Conservation (phyloP, 2,888 invertebrate species). For the Tethea ocularis region DNA sequence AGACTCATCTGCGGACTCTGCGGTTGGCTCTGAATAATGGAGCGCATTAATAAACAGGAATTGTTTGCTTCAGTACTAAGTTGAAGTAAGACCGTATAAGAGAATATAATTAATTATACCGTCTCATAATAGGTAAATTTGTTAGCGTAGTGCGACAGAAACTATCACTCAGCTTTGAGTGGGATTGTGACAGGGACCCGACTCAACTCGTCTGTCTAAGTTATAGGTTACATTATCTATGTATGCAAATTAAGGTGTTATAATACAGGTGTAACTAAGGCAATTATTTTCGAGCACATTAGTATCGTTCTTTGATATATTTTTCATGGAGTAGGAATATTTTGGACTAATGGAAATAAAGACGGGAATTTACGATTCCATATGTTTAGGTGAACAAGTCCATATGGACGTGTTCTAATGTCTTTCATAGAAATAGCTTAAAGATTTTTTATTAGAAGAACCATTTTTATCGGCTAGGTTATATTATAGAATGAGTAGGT, state of each 20-base stretch:
- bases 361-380: no score
- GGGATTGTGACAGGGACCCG: slow-evolving; percentile 35
- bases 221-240: slow-evolving; percentile 20
- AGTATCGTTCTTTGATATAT: no score
- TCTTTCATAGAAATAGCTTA: no score
- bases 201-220: slow-evolving; percentile 13
- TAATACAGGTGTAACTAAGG: slow-evolving; percentile 10
- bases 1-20: slow-evolving; percentile 79
- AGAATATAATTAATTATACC: slow-evolving; percentile 72
- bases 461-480: no score
- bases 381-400: no score
- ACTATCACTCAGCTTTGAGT: slow-evolving; percentile 66
- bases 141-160: slow-evolving; percentile 48
- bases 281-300: neutral
- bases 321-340: no score
- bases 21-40: slow-evolving; percentile 74
- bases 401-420: no score
- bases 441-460: no score
- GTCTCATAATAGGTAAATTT: slow-evolving; percentile 50
- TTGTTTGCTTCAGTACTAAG: slow-evolving; percentile 57
- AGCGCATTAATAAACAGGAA: slow-evolving; percentile 77
- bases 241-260: slow-evolving; percentile 24
- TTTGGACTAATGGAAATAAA: no score
- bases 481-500: no score
- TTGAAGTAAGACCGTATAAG: slow-evolving; percentile 63